Evolutionary conservation across 1,140 invertebrate genomes (phyloP), one percentile per base, ranked within the genome.

Genomic region (Subanguina moxae): DNA sequence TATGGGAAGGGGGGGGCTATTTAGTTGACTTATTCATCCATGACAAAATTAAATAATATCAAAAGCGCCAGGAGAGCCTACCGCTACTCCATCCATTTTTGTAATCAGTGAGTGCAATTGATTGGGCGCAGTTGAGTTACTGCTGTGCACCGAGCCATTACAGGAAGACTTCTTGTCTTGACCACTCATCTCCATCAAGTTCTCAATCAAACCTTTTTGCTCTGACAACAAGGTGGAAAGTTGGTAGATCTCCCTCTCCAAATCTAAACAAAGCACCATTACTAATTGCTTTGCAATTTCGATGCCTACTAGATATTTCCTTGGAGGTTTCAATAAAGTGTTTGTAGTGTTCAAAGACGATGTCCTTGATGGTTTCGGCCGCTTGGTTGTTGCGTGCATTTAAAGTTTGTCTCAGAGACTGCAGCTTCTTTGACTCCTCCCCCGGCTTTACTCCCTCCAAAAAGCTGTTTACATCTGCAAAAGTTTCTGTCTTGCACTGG

Each of bases 211-310:
- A 46, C 88, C 88, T 77, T 92, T 89, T 84, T 98, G 94, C 80
- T 97, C 94, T 28, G 91, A 90, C n/a, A 98, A 84, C 70, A 95
- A 87, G 82, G 95, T 92, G 17, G 92, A 95, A 17, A 98, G 84
- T 81, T 97, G 93, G 84, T 97, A 97, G 92, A 98, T 97, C 86
- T 98, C 95, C 73, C 91, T 91, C 85, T 97, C 94, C 67, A 98
- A 85, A 86, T 95, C 90, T 90, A 76, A 19, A 79, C 70, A 68
- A 11, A 56, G 71, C 42, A 62, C 13, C 5, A 27, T 27, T 38
- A 27, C 38, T 42, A 17, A 25, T 65, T 23, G 27, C 59, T 19
- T 7, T 25, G 21, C 19, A 1, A 28, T 52, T 15, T 43, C n/a
- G 15, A 9, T 67, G 61, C 70, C 57, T 23, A 82, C 81, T 70